Evolutionary conservation across 2,113 vertebrate genomes (phyloP).

Genomic region (Phyllostomus hastatus): DNA sequence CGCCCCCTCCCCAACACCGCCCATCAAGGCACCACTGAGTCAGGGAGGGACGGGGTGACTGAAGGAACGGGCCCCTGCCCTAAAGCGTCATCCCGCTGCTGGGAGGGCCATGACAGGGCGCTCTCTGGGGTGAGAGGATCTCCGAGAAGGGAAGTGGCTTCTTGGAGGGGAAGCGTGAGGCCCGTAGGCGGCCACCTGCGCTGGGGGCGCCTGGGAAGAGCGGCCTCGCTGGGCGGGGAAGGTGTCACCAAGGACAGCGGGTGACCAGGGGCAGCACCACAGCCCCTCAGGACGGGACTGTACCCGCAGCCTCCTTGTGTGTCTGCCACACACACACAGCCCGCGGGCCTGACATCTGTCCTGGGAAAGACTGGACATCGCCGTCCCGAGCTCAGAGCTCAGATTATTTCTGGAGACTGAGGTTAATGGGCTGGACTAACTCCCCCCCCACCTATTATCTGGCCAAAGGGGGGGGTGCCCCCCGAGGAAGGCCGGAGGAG

Average conservation of each 20-base stretch:
- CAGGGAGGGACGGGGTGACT: rapidly evolving
- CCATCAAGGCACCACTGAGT: neutral
- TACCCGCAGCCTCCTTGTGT: neutral
- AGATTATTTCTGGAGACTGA: neutral
- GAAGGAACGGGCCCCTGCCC: too few species aligned
- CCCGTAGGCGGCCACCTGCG: rapidly evolving
- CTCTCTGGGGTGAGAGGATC: rapidly evolving
- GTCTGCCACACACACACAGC: neutral
- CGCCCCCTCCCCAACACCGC: rapidly evolving
- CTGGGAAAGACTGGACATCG: rapidly evolving
- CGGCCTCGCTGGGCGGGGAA: neutral
- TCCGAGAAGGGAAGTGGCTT: rapidly evolving
- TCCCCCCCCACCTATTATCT: neutral
- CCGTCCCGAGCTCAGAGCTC: neutral
- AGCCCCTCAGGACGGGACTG: neutral
- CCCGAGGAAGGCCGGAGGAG: rapidly evolving
- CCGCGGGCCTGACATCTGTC: neutral
- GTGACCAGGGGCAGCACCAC: neutral
- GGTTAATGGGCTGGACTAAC: too few species aligned
- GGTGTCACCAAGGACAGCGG: rapidly evolving
- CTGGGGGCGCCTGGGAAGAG: neutral
- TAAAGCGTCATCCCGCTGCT: rapidly evolving
- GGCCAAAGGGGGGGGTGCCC: neutral
- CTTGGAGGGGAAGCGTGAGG: rapidly evolving
- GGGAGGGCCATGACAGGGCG: rapidly evolving